Evolutionary conservation across 2,797 vertebrate species (phyloP).

Genomic region (Antennarius maculatus): DNA sequence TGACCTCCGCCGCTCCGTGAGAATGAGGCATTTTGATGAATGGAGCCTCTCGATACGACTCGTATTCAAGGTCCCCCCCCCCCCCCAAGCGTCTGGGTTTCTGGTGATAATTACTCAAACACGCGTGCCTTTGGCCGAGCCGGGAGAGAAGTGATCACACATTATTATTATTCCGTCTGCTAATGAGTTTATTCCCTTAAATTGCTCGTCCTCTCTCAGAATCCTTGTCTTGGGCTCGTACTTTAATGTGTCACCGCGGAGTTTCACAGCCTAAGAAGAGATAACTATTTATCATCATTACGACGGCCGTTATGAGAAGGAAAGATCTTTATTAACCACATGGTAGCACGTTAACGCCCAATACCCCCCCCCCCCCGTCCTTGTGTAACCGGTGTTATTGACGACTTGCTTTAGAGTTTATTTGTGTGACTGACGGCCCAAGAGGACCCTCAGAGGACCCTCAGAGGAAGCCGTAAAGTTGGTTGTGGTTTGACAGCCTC

Average conservation of each 20-base stretch:
- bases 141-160: constrained; percentile 43
- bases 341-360: no score
- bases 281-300: background rate
- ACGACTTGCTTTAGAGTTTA: no score
- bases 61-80: constrained; percentile 48
- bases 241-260: background rate
- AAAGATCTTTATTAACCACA: no score
- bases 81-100: constrained; percentile 32
- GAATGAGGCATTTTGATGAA: constrained; percentile 54
- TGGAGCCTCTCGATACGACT: constrained; percentile 36
- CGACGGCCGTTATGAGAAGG: no score
- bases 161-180: constrained; percentile 51
- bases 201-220: constrained; percentile 23
- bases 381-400: no score
- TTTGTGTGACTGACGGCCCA: constrained; percentile 25
- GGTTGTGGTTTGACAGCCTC: constrained; percentile 53
- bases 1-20: constrained; percentile 24
- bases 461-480: constrained; percentile 60
- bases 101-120: constrained; percentile 50
- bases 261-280: background rate
- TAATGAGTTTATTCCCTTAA: constrained; percentile 55
- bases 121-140: constrained; percentile 50
- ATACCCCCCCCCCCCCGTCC: no score
- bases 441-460: constrained; percentile 38
- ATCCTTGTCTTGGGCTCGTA: constrained; percentile 18